Conservation (phyloP, 1,140 invertebrate species). For the Belonocnema kinseyi region DNA sequence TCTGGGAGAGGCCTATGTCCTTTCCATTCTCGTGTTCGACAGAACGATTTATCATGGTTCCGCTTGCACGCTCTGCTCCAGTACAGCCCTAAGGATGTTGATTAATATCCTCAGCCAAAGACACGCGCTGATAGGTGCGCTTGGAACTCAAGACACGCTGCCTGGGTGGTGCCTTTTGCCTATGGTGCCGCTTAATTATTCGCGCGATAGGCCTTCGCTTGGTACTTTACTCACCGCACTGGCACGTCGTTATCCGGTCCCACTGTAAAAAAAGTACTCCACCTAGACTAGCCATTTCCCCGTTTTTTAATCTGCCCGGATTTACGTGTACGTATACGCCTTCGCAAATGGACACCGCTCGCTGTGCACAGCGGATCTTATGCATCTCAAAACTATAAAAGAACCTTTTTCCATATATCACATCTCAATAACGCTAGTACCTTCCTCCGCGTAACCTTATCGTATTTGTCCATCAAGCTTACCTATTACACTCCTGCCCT, state of each 20-base stretch:
- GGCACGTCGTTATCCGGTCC: slow-evolving; percentile 20
- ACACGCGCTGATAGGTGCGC: slow-evolving; percentile 54
- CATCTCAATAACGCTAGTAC: too few relatives aligned
- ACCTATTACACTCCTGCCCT: too few relatives aligned
- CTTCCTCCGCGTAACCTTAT: too few relatives aligned
- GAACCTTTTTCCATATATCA: too few relatives aligned
- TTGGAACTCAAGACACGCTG: slow-evolving; percentile 51
- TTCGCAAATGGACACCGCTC: neutral
- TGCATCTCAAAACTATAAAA: neutral
- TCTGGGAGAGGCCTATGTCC: slow-evolving; percentile 42
- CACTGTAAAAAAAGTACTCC: slow-evolving; percentile 5
- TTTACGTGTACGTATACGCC: slow-evolving; percentile 20
- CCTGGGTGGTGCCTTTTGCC: slow-evolving; percentile 48
- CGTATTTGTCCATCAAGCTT: too few relatives aligned
- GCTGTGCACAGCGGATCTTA: neutral
- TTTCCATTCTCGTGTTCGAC: slow-evolving; percentile 45
- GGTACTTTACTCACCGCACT: neutral
- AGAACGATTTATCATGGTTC: slow-evolving; percentile 56
- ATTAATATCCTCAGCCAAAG: slow-evolving; percentile 56
- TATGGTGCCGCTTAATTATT: slow-evolving; percentile 56
- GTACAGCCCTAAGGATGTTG: slow-evolving; percentile 55
- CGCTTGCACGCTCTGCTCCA: slow-evolving; percentile 52
- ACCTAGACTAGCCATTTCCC: slow-evolving; percentile 15
- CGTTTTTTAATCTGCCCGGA: neutral
- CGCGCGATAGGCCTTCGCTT: slow-evolving; percentile 42